Evolutionary conservation across 2,888 invertebrate genomes (phyloP), one percentile per base, ranked within the genome.

Genomic region (Argyresthia goedartella): DNA sequence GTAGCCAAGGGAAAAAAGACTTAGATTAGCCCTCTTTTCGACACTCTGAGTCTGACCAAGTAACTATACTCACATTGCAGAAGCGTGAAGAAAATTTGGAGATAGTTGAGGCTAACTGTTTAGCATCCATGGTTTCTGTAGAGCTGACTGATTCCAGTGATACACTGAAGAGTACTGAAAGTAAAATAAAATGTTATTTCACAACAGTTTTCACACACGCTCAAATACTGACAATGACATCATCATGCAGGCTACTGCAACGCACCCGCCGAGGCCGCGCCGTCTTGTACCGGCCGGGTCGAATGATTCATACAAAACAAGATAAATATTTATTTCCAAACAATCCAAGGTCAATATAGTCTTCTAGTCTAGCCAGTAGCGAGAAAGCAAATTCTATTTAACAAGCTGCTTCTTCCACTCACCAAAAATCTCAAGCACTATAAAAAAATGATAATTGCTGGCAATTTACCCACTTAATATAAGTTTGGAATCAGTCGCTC

Each of bases 11-110:
- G n/a, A n/a, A n/a, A n/a, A n/a, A n/a, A n/a, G n/a, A n/a, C n/a
- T n/a, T n/a, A n/a, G n/a, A n/a, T n/a, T n/a, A n/a, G n/a, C n/a
- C n/a, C n/a, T n/a, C n/a, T n/a, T n/a, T n/a, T n/a, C n/a, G n/a
- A n/a, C n/a, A n/a, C n/a, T n/a, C n/a, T n/a, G n/a, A n/a, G n/a
- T n/a, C n/a, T n/a, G n/a, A n/a, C n/a, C n/a, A n/a, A n/a, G n/a
- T n/a, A n/a, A n/a, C n/a, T n/a, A n/a, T 41, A 80, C 81, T 81
- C 69, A 89, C 89, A 78, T 87, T 81, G 60, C 85, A 87, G 59
- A 88, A 84, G 57, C 78, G 79, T 0, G 82, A 78, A 14, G 87
- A 81, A 63, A 87, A 87, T 52, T 69, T 67, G 11, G 79, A 73
- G 53, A 86, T 73, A 36, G 76, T 66, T 35, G 74, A 66, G 50